Conservation (phyloP, 2,888 invertebrate species). For the Eristalis arbustorum region DNA sequence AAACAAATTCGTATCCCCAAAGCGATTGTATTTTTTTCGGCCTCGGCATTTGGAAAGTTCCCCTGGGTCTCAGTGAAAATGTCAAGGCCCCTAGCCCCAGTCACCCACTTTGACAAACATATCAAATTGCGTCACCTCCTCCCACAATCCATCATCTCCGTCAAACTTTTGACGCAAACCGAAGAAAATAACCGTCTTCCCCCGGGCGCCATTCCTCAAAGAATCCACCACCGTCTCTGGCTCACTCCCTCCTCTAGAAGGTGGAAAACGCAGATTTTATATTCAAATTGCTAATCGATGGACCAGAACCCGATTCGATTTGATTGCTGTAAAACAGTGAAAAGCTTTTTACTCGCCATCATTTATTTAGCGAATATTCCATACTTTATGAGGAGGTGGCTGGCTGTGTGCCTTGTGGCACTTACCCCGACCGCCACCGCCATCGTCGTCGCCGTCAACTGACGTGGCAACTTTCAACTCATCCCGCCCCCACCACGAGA, state of each 20-base stretch:
- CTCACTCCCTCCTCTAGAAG: neutral
- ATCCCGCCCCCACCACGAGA: neutral
- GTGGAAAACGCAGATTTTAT: constrained; percentile 38
- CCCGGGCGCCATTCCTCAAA: neutral
- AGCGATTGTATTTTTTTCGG: no score
- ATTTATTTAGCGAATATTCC: constrained; percentile 51
- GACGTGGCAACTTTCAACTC: neutral
- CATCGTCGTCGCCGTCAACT: no score
- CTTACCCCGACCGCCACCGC: neutral
- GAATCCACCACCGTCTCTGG: neutral
- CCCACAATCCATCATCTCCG: neutral
- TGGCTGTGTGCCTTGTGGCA: constrained; percentile 24
- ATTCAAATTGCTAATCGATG: constrained; percentile 50
- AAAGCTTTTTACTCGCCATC: constrained; percentile 56
- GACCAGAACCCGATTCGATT: constrained; percentile 41
- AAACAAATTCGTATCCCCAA: no score
- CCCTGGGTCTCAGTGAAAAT: no score
- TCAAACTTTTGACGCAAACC: neutral
- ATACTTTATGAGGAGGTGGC: constrained; percentile 43
- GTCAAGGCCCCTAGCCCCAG: neutral
- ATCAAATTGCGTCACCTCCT: neutral
- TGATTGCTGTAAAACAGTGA: constrained; percentile 57
- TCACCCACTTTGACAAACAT: neutral
- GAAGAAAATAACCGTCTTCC: no score
- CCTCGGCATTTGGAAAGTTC: no score